Evolutionary conservation across 2,888 invertebrate species (phyloP).

Genomic region (Ellobium chinense): DNA sequence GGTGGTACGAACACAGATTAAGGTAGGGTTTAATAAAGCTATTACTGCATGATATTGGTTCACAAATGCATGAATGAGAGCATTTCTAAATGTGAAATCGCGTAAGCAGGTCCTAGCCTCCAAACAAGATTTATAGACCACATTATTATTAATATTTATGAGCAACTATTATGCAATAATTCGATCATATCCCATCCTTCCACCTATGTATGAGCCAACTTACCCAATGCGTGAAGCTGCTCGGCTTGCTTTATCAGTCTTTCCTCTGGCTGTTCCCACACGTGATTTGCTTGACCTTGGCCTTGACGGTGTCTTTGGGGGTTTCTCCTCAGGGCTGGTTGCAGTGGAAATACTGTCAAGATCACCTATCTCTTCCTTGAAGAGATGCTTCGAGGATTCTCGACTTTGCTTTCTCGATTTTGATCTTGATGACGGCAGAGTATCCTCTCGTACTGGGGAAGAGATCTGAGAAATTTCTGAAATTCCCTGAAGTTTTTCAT

Average conservation of each 20-base stretch:
- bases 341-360: neutral
- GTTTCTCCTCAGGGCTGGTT: neutral
- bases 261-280: constrained; percentile 49
- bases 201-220: too few relatives aligned
- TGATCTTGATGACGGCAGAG: neutral
- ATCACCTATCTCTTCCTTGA: neutral
- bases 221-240: constrained; percentile 56
- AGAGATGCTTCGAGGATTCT: neutral
- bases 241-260: constrained; percentile 54
- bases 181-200: too few relatives aligned
- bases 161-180: too few relatives aligned
- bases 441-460: neutral
- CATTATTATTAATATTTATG: too few relatives aligned
- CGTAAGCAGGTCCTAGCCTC: too few relatives aligned
- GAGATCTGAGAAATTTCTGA: neutral
- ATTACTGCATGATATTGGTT: too few relatives aligned
- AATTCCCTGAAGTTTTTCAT: neutral
- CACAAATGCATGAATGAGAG: too few relatives aligned
- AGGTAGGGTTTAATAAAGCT: too few relatives aligned
- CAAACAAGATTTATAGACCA: too few relatives aligned
- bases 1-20: too few relatives aligned
- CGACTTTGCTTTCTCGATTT: neutral
- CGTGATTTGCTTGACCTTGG: constrained; percentile 52
- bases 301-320: constrained; percentile 15
- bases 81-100: too few relatives aligned